A percentile compares a stretch with the other conserved stretches of the same genome.
phyloP scores from a whole-genome alignment of 2,113 vertebrate genomes.

The Thamnaconus septentrionalis region DNA sequence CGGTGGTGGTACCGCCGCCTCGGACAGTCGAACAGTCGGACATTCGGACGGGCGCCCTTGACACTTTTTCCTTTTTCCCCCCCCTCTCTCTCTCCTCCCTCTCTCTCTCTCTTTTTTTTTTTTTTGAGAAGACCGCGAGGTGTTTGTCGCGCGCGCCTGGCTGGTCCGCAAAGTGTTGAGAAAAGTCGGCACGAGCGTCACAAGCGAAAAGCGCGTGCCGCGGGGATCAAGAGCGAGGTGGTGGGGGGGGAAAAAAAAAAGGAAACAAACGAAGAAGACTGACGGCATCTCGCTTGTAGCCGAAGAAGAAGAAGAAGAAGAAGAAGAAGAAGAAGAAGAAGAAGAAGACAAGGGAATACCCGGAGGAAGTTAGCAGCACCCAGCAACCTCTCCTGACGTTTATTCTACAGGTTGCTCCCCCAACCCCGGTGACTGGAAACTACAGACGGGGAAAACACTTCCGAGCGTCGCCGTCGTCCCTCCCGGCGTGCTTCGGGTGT shows the following conservation, averaged over 20 bases:
- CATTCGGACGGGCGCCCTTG: not conserved
- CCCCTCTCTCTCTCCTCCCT: too few species aligned
- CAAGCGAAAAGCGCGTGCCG: too few species aligned
- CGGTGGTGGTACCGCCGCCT: conserved; percentile 10
- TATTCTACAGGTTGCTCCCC: conserved; percentile 75
- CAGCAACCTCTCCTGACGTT: not conserved
- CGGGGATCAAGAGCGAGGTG: too few species aligned
- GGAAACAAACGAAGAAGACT: not conserved
- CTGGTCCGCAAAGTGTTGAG: too few species aligned
- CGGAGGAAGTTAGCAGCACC: conserved; percentile 54
- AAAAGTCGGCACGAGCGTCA: too few species aligned
- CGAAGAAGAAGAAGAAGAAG: not conserved
- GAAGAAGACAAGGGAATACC: not conserved
- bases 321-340: conserved; percentile 1
- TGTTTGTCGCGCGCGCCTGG: too few species aligned
- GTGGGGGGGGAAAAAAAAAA: conserved; percentile 7
- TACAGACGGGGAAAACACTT: conserved; percentile 2
- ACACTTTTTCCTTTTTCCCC: too few species aligned
- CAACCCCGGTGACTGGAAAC: not conserved
- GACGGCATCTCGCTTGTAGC: not conserved
- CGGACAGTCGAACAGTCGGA: conserved; percentile 22
- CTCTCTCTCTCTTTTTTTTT: too few species aligned
- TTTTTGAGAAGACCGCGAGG: too few species aligned
- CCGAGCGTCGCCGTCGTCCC: conserved; percentile 18
- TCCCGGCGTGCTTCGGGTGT: conserved; percentile 17